phyloP scores from a whole-genome alignment of 2,888 invertebrate species.

The Polydrusus pterygomalis region DNA sequence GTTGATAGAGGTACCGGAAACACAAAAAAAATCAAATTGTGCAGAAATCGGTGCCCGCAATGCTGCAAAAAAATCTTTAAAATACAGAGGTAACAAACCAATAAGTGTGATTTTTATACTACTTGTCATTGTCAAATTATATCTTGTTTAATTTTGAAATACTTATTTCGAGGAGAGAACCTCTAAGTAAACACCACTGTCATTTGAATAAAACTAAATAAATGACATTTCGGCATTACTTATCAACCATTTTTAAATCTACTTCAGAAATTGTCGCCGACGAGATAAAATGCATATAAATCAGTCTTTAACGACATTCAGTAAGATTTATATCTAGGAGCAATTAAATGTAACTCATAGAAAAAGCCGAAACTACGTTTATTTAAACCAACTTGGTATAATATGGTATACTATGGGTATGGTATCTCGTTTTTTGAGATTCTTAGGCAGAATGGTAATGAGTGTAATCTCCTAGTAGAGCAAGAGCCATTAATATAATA shows the following conservation, averaged over 20 bases:
- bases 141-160: no score
- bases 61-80: no score
- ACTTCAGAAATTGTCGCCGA: slow-evolving; percentile 19
- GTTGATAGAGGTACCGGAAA: no score
- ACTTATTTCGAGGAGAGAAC: no score
- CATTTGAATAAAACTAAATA: neutral
- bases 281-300: slow-evolving; percentile 37
- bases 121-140: no score
- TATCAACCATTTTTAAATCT: slow-evolving; percentile 22
- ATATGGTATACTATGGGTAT: slow-evolving; percentile 2
- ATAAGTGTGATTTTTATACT: no score
- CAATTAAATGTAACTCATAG: slow-evolving; percentile 45
- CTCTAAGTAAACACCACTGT: no score
- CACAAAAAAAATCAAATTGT: no score
- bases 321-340: slow-evolving; percentile 44
- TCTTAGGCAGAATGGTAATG: neutral
- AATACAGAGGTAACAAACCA: no score
- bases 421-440: neutral
- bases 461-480: slow-evolving; percentile 25
- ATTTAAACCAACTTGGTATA: slow-evolving; percentile 33
- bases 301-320: slow-evolving; percentile 37
- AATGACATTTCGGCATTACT: slow-evolving; percentile 27
- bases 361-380: slow-evolving; percentile 33
- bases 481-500: slow-evolving; percentile 25
- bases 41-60: no score